phyloP scores from a whole-genome alignment of 2,888 invertebrate species.

The Epirrhoe tristata region DNA sequence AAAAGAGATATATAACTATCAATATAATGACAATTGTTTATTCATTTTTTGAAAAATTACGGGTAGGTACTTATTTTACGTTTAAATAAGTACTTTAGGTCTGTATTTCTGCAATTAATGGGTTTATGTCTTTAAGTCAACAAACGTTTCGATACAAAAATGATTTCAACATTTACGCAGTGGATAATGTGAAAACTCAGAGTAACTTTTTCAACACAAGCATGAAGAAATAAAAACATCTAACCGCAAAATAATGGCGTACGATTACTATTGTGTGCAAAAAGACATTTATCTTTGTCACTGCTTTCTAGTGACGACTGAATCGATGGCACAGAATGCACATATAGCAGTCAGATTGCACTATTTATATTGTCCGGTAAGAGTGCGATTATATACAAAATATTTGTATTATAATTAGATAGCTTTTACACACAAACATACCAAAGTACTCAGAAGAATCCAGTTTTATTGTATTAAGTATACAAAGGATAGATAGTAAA shows the following conservation, averaged over 20 bases:
- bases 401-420: not conserved
- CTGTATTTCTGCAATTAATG: too few species aligned
- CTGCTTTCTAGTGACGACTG: conserved; percentile 53
- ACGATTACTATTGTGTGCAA: conserved; percentile 53
- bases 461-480: too few species aligned
- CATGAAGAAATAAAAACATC: conserved; percentile 38
- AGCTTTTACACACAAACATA: too few species aligned
- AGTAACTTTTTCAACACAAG: conserved; percentile 28
- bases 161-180: conserved; percentile 18
- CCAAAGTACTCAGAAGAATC: too few species aligned
- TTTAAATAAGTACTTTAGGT: too few species aligned
- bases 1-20: too few species aligned
- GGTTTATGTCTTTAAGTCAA: too few species aligned
- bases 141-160: not conserved
- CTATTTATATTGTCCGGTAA: conserved; percentile 57
- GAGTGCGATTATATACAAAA: not conserved
- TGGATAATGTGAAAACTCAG: conserved; percentile 21
- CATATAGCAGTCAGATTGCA: conserved; percentile 55
- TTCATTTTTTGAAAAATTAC: too few species aligned
- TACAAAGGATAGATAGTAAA: too few species aligned
- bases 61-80: too few species aligned
- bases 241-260: conserved; percentile 38
- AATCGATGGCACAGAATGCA: conserved; percentile 45
- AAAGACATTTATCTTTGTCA: conserved; percentile 52
- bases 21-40: too few species aligned